Evolutionary conservation across 2,113 vertebrate species (phyloP), one percentile per base, ranked within the genome.

Genomic region (Anthoscopus minutus): DNA sequence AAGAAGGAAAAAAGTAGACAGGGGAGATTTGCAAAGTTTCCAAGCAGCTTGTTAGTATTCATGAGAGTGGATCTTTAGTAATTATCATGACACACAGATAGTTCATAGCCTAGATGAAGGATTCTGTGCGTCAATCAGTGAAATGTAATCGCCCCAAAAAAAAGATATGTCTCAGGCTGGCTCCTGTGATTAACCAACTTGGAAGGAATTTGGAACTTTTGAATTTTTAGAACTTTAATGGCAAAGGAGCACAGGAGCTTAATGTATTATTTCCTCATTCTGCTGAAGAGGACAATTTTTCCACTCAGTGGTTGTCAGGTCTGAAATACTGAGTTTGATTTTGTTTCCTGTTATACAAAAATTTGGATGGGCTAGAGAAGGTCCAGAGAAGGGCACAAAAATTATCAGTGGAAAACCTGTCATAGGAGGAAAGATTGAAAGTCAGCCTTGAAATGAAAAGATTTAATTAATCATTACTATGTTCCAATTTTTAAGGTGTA

Each of bases 41-140:
- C 47, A 76, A 69, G 53, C 28, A 60, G 50, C 92, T 95, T 57
- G 53, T 97, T 93, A 97, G 62, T 84, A 97, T 97, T 96, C 92
- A 77, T 72, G 90, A 89, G 84, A 89, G 81, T 80, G 65, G 31
- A 77, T 95, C 86, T 76, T 92, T 66, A 65, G 69, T 93, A 96
- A 95, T 94, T 93, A 94, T 87, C 83, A 25, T 93, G 96, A 90
- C 96, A 97, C 53, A 51, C 53, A 86, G 93, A 60, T 95, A 97
- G 93, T 93, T 96, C 96, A 95, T 79, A 91, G 80, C 57, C 81
- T 70, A 88, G 76, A 96, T 92, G 92, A 96, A 92, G 82, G 89
- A 95, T 97, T 94, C 87, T 94, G 54, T 51, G 54, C 86, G 95
- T 97, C 97, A 97, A 61, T 97, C 97, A 87, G 30, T 48, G 80